phyloP scores from a whole-genome alignment of 2,113 vertebrate genomes.

The Himantopus leucocephalus region DNA sequence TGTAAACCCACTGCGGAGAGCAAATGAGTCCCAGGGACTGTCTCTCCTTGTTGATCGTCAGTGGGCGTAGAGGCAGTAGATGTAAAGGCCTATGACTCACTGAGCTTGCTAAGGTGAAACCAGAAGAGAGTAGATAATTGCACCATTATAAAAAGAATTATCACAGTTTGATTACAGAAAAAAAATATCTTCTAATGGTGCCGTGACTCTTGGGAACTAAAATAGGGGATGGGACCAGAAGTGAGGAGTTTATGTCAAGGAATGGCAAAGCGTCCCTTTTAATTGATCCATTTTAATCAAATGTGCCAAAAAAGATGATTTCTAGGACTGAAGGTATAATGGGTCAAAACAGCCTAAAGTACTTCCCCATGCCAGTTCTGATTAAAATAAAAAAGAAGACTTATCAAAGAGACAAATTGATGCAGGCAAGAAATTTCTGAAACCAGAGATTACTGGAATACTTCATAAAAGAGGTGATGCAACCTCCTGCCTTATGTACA shows the following conservation, averaged over 20 bases:
- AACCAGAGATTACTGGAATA: neutral
- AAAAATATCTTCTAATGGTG: neutral
- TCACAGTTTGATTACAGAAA: slow-evolving; percentile 29
- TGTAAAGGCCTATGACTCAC: slow-evolving; percentile 60
- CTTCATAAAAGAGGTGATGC: neutral
- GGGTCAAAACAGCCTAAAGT: neutral
- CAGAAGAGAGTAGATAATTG: slow-evolving; percentile 54
- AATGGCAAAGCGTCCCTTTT: neutral
- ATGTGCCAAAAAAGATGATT: neutral
- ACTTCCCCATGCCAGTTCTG: neutral
- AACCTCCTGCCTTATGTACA: neutral
- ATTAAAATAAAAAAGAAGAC: neutral
- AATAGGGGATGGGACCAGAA: neutral
- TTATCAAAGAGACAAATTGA: neutral
- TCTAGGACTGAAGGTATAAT: neutral
- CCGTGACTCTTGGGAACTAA: neutral
- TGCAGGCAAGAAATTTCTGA: neutral
- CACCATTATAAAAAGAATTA: slow-evolving; percentile 54
- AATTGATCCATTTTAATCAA: slow-evolving; percentile 21
- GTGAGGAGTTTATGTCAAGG: neutral
- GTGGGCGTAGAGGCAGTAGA: slow-evolving; percentile 47
- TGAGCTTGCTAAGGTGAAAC: slow-evolving; percentile 51
- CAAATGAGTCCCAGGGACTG: neutral
- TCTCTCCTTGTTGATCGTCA: slow-evolving; percentile 40
- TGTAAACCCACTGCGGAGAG: neutral